phyloP scores from a whole-genome alignment of 2,797 vertebrate genomes.

The Dipus sagitta region DNA sequence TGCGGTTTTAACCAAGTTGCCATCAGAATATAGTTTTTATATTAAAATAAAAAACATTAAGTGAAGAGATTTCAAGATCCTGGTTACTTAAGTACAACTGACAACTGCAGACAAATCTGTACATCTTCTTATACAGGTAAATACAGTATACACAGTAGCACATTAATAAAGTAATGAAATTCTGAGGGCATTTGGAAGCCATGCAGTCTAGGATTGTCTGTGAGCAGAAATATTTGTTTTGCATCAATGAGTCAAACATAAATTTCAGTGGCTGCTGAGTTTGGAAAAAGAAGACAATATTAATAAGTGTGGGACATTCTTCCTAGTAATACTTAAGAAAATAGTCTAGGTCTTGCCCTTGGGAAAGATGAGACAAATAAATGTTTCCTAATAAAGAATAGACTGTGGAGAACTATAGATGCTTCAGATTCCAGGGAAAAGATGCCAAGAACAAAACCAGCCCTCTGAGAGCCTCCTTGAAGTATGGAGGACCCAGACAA shows the following conservation, averaged over 20 bases:
- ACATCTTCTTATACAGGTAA: not conserved
- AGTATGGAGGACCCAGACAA: not conserved
- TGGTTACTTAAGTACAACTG: not conserved
- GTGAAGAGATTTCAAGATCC: not conserved
- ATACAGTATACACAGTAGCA: not conserved
- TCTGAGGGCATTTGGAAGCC: not conserved
- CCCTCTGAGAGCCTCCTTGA: slow-evolving; percentile 1
- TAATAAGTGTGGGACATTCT: not conserved
- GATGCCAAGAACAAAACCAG: slow-evolving; percentile 1
- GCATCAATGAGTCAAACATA: not conserved
- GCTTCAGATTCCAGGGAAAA: slow-evolving; percentile 5
- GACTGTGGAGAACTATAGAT: not conserved
- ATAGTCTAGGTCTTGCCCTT: not conserved
- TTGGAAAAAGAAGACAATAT: not conserved
- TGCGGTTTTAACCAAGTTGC: not conserved
- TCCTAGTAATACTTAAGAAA: not conserved
- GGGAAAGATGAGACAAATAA: not conserved
- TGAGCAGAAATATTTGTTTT: not conserved
- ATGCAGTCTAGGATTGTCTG: not conserved
- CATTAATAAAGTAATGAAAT: not conserved
- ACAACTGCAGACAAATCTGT: not conserved
- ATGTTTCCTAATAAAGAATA: slow-evolving; percentile 11
- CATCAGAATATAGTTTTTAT: not conserved
- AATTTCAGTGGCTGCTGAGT: slow-evolving; percentile 7
- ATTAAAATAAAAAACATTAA: slow-evolving; percentile 3